These are phyloP conservation scores for Pyralis farinalis DNA, from an alignment of 2,888 invertebrate species.

Conservation along the genomic window DNA sequence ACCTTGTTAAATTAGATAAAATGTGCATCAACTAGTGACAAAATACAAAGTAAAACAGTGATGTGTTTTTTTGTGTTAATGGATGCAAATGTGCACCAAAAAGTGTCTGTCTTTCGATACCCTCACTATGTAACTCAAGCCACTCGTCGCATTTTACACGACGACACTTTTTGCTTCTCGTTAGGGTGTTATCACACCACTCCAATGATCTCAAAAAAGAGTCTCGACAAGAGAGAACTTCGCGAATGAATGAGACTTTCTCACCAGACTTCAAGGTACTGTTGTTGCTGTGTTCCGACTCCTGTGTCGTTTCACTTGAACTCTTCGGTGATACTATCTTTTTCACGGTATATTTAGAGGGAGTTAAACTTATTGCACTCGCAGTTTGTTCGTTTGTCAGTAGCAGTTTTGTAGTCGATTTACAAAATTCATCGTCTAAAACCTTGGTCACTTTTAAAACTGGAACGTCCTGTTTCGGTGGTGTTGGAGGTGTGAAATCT, in stretches of 20 bases:
- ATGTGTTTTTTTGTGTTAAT: not conserved
- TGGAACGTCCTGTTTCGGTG: conserved; percentile 17
- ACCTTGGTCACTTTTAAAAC: conserved; percentile 30
- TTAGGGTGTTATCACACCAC: conserved; percentile 73
- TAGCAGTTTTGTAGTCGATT: conserved; percentile 52
- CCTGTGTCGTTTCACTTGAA: conserved; percentile 15
- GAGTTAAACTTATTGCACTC: conserved; percentile 33
- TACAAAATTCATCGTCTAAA: conserved; percentile 42
- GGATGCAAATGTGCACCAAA: conserved; percentile 8
- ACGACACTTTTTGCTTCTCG: conserved; percentile 62
- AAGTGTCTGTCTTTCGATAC: conserved; percentile 35
- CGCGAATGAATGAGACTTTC: conserved; percentile 68
- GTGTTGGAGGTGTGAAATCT: not conserved
- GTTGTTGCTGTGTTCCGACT: conserved; percentile 35
- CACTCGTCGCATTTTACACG: conserved; percentile 64
- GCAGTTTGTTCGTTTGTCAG: conserved; percentile 47
- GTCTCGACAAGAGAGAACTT: conserved; percentile 65
- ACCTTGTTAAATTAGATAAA: no score
- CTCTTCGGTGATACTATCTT: conserved; percentile 23
- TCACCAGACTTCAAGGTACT: conserved; percentile 66
- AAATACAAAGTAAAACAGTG: not conserved
- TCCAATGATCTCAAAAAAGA: conserved; percentile 69
- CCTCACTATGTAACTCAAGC: conserved; percentile 59
- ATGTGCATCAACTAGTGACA: no score
- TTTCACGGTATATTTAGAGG: conserved; percentile 26